phyloP scores from a whole-genome alignment of 1,140 invertebrate species.

The Cardiocondyla obscurior region DNA sequence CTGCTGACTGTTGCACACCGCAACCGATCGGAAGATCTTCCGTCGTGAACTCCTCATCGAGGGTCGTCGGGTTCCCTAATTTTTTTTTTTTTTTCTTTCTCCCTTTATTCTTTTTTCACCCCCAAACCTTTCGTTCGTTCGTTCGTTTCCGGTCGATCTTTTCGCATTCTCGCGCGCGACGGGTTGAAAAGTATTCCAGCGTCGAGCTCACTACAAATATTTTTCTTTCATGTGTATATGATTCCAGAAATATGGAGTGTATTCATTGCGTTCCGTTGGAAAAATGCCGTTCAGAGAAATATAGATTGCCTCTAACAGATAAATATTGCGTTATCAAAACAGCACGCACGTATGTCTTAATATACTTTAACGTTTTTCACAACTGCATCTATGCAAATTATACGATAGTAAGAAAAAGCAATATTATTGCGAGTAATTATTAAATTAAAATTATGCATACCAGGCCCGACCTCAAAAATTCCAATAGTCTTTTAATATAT shows the following conservation, averaged over 20 bases:
- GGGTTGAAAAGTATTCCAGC: conserved; percentile 28
- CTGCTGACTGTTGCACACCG: conserved; percentile 69
- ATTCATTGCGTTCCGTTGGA: conserved; percentile 20
- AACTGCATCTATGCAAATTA: neutral
- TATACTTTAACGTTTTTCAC: neutral
- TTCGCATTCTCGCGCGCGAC: neutral
- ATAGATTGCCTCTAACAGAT: neutral
- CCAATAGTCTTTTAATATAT: too few species aligned
- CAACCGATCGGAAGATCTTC: conserved; percentile 37
- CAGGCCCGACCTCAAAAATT: too few species aligned
- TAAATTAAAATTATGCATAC: too few species aligned
- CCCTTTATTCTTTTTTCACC: too few species aligned
- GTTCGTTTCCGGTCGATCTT: conserved; percentile 21
- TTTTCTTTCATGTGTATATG: conserved; percentile 41
- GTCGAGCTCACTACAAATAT: conserved; percentile 39
- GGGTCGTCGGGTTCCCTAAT: neutral
- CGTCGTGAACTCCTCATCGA: neutral
- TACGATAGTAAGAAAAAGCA: neutral
- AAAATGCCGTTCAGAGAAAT: conserved; percentile 30
- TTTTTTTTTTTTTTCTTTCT: neutral
- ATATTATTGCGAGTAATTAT: neutral
- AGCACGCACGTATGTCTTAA: neutral
- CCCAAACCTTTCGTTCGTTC: neutral
- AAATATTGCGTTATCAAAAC: neutral
- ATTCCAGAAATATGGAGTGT: conserved; percentile 27